A percentile compares a stretch with the other conserved stretches of the same genome.
Conservation (phyloP, 2,797 vertebrate species). For the Betta splendens region DNA sequence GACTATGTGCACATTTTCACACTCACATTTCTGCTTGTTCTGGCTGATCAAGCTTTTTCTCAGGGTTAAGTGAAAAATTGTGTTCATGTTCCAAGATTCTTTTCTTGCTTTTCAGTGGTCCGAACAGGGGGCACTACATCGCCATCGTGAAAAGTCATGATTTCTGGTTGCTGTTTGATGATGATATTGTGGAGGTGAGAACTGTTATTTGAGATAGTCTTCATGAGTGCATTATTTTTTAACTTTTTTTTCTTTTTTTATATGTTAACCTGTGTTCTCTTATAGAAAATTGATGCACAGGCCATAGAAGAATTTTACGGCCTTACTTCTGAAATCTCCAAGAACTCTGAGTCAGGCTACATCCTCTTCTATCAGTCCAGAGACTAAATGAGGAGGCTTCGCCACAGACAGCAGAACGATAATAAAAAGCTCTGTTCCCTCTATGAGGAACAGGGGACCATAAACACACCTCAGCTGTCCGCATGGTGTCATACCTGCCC, state of each 20-base stretch:
- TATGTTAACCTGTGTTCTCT: neutral
- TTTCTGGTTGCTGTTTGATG: constrained; percentile 98
- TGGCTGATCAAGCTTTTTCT: too few relatives aligned
- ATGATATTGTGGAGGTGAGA: constrained; percentile 93
- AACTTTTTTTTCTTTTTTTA: neutral
- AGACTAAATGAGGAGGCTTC: constrained; percentile 78
- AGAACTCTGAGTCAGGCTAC: constrained; percentile 99
- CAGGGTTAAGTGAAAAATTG: too few relatives aligned
- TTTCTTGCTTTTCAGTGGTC: constrained; percentile 81
- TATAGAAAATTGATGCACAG: constrained; percentile 98
- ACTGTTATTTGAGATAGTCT: neutral
- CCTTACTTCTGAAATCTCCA: constrained; percentile 98
- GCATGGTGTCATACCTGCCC: constrained; percentile 55
- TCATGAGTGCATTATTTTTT: neutral
- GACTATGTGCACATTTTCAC: too few relatives aligned
- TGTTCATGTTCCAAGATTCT: too few relatives aligned
- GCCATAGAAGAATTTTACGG: constrained; percentile 99
- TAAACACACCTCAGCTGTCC: constrained; percentile 54
- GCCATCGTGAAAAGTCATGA: constrained; percentile 98
- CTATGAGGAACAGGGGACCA: constrained; percentile 39
- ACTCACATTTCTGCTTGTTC: too few relatives aligned
- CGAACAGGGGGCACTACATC: constrained; percentile 96
- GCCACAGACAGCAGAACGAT: constrained; percentile 37
- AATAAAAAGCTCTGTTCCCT: constrained; percentile 33
- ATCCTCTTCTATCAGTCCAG: constrained; percentile 99